A percentile compares a stretch with the other conserved stretches of the same genome.
These are phyloP conservation scores for Limenitis camilla DNA, from an alignment of 2,888 invertebrate species.

Conservation along the genomic window DNA sequence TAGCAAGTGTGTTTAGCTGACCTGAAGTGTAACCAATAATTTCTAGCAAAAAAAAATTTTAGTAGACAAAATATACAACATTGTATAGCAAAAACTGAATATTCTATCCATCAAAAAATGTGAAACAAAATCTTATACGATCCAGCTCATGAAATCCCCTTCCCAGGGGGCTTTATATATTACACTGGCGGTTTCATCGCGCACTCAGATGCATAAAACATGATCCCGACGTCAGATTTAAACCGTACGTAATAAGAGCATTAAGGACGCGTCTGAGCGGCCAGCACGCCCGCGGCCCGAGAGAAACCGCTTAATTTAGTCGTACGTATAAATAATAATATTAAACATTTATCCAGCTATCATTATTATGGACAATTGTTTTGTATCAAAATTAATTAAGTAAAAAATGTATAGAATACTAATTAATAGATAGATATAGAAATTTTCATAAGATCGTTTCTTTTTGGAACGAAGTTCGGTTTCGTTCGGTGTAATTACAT, in stretches of 20 bases:
- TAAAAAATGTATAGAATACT: no score
- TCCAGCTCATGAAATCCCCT: slow-evolving; percentile 59
- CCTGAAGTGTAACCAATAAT: no score
- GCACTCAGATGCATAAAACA: slow-evolving; percentile 71
- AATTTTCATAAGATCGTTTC: no score
- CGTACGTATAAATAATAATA: slow-evolving; percentile 19
- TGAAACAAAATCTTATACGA: slow-evolving; percentile 47
- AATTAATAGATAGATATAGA: no score
- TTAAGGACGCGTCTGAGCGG: slow-evolving; percentile 50
- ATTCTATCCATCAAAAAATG: slow-evolving; percentile 35
- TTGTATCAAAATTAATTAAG: no score
- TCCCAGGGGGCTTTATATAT: slow-evolving; percentile 59
- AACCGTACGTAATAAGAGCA: slow-evolving; percentile 71
- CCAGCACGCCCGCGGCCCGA: slow-evolving; percentile 30
- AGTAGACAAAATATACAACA: neutral
- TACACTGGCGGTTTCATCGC: slow-evolving; percentile 65
- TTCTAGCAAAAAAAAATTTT: slow-evolving; percentile 19
- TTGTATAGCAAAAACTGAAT: slow-evolving; percentile 21
- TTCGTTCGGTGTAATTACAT: no score
- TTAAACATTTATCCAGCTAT: slow-evolving; percentile 15
- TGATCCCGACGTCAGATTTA: slow-evolving; percentile 71
- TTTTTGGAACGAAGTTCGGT: no score
- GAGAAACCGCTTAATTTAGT: slow-evolving; percentile 36
- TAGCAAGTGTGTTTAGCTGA: no score
- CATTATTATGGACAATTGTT: neutral